A percentile compares a stretch with the other conserved stretches of the same genome.
phyloP scores from a whole-genome alignment of 2,888 invertebrate species.

The Dorcus parallelipipedus region DNA sequence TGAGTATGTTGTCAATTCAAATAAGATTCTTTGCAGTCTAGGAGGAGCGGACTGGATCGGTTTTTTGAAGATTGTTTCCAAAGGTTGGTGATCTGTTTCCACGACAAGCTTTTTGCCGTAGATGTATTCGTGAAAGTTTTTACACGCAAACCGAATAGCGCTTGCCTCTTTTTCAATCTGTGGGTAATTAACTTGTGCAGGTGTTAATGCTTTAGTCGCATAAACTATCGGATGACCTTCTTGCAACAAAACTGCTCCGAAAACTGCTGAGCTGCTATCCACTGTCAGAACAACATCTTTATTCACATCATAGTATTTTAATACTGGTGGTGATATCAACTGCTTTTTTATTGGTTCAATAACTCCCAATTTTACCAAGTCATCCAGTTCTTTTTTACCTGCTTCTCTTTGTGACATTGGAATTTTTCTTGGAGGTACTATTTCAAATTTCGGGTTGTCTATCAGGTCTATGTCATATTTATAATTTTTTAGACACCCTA shows the following conservation, averaged over 20 bases:
- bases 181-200: conserved; percentile 8
- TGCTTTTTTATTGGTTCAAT: too few species aligned
- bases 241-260: conserved; percentile 29
- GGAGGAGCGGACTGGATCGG: conserved; percentile 20
- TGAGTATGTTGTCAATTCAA: conserved; percentile 27
- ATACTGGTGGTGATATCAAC: conserved; percentile 14
- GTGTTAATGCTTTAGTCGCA: conserved; percentile 27
- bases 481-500: too few species aligned
- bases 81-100: conserved; percentile 30
- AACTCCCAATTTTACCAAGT: too few species aligned
- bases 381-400: too few species aligned
- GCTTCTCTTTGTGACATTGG: too few species aligned
- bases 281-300: conserved; percentile 18
- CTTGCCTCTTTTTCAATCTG: conserved; percentile 13
- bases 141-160: conserved; percentile 26
- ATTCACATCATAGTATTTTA: conserved; percentile 20
- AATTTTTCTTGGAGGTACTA: too few species aligned
- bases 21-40: conserved; percentile 30
- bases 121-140: conserved; percentile 27
- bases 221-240: conserved; percentile 29
- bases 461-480: too few species aligned
- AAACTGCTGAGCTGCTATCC: conserved; percentile 23
- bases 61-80: conserved; percentile 29
- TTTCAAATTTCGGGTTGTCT: too few species aligned
- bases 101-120: conserved; percentile 23